Evolutionary conservation across 1,140 invertebrate genomes (phyloP), one percentile per base, ranked within the genome.

Genomic region (Temnothorax nylanderi): DNA sequence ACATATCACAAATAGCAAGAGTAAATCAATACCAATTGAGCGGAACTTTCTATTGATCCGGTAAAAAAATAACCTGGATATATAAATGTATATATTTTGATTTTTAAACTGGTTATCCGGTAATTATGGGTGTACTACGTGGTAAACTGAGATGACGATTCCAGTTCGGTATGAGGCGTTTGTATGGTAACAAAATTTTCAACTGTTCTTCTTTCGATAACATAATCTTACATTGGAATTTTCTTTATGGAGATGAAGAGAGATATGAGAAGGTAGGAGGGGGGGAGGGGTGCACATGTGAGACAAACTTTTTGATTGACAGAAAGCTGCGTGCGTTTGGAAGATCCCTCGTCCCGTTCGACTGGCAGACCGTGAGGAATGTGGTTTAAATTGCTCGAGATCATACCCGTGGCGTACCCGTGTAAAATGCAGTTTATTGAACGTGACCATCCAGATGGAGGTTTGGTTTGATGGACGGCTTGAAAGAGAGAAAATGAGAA

Each of bases 281-380:
- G 56, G 34, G 54, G 37, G 21, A 3, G 10, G 41, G 56, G 56
- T 58, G 16, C 16, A 77, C 47, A 77, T 62, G 10, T 47, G 21
- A 60, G 21, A 75, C 13, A 74, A 56, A 8, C 21, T 47, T 77
- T 77, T 62, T 47, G 56, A 49, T 41, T 41, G 26, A 77, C 75
- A 77, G 75, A 75, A 26, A 62, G 41, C 41, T 62, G 41, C 16
- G 26, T 62, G 26, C 8, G 16, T 62, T 41, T n/a, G 75, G 75
- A 77, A 62, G 56, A 62, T 32, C 7, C 37, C 37, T 58, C 56
- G 37, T 44, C 56, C n/a, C 41, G 18, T 21, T 62, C 74, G 21
- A 62, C n/a, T 56, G 7, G 8, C 13, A 13, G 6, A 41, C 58
- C 10, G 26, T 16, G 75, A 34, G 6, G 56, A 77, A 11, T 47